These are phyloP conservation scores for Emydura subglobosa DNA, from an alignment of 2,113 vertebrate species.

Conservation along the genomic window DNA sequence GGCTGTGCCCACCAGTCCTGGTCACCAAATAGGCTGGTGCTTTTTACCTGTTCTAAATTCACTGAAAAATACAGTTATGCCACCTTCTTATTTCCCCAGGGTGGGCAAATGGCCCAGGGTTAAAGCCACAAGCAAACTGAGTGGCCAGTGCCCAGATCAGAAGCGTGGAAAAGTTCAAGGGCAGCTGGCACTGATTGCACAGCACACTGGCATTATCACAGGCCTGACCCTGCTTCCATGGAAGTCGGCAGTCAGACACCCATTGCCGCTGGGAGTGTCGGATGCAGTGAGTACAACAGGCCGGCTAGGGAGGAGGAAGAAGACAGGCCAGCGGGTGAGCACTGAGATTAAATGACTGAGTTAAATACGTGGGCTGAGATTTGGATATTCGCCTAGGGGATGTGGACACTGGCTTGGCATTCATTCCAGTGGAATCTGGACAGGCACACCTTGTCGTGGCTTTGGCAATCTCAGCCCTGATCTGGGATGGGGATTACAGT, in stretches of 20 bases:
- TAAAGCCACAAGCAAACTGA: too few relatives aligned
- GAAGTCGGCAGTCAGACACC: too few relatives aligned
- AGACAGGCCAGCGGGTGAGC: background rate
- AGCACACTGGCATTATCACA: too few relatives aligned
- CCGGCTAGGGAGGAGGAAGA: too few relatives aligned
- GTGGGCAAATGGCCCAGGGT: background rate
- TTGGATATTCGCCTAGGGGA: background rate
- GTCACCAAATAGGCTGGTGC: background rate
- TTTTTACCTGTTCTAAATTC: background rate
- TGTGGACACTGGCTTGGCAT: background rate
- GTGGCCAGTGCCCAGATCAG: too few relatives aligned
- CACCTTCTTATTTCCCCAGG: background rate
- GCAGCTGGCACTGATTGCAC: too few relatives aligned
- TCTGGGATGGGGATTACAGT: background rate
- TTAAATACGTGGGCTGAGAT: background rate
- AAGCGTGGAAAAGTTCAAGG: too few relatives aligned
- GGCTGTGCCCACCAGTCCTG: too few relatives aligned
- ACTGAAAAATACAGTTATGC: background rate
- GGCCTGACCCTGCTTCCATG: background rate
- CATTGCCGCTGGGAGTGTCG: background rate
- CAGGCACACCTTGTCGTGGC: background rate
- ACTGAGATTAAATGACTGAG: background rate
- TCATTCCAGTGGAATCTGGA: too few relatives aligned
- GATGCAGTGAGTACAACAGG: background rate
- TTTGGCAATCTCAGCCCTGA: background rate